These are phyloP conservation scores for Eulacestoma nigropectus DNA, from an alignment of 2,113 vertebrate genomes.

Conservation along the genomic window DNA sequence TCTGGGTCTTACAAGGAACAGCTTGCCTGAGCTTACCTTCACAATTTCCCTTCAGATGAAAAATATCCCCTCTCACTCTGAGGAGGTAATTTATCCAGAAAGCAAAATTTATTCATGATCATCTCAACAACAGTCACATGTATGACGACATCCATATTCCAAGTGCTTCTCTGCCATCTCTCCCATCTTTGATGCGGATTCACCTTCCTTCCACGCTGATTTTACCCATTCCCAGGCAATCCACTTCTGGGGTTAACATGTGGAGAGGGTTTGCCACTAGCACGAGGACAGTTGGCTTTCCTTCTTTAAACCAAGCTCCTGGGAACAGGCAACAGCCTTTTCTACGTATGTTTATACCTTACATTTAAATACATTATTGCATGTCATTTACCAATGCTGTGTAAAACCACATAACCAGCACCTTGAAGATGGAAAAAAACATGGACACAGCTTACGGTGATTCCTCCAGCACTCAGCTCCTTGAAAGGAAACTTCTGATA, in stretches of 20 bases:
- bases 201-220: not conserved
- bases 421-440: not conserved
- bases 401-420: not conserved
- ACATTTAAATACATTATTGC: not conserved
- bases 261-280: not conserved
- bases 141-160: not conserved
- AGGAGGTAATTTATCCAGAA: not conserved
- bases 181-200: not conserved
- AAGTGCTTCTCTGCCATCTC: not conserved
- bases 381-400: not conserved
- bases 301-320: not conserved
- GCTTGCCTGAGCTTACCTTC: not conserved
- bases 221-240: not conserved
- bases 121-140: not conserved
- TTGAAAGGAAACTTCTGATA: not conserved
- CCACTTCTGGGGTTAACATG: accelerated
- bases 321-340: not conserved
- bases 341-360: accelerated
- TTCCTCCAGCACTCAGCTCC: not conserved
- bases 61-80: not conserved
- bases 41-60: not conserved
- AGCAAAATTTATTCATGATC: not conserved
- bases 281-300: not conserved
- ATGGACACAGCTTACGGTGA: not conserved
- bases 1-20: not conserved